Evolutionary conservation across 2,113 vertebrate genomes (phyloP), one percentile per base, ranked within the genome.

Genomic region (Rhinolophus sinicus): DNA sequence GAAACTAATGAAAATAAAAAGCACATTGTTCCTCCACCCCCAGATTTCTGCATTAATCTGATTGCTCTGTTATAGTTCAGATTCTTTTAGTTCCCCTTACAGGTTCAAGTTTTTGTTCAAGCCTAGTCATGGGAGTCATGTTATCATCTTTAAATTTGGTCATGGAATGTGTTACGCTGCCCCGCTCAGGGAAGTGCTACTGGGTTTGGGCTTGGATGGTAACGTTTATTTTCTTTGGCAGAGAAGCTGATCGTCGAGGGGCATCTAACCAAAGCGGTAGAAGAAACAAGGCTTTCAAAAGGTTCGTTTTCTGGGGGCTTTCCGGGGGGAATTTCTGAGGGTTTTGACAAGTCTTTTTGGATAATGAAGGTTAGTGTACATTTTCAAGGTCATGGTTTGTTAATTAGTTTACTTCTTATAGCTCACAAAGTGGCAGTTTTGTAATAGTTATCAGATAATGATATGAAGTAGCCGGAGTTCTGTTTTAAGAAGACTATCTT

Each of bases 201-300:
- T 98, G 70, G 69, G 94, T 98, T 98, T 98, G 98, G 98, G 97
- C 98, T 97, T 96, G 97, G 94, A 98, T 98, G 97, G 97, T 99
- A 98, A 99, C 97, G 38, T 98, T 98, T 98, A 94, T 98, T 98
- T 99, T 99, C 97, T 99, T 99, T 98, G 98, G 98, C 99, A 99
- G 99, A 99, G 98, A 99, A 99, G 98, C 98, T 99, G 98, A 99
- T 99, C 97, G 98, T 99, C 58, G 99, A 99, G 98, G 98, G 98
- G 97, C 98, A 98, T 98, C 98, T 99, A 97, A 98, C 99, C 97
- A 98, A 98, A 98, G 98, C 98, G 12, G 97, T 96, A 93, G 98
- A 99, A 98, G 99, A 99, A 98, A 98, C 98, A 97, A 99, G 98
- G 98, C 98, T 98, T 98, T 98, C 98, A 97, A 99, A 99, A 99